phyloP scores from a whole-genome alignment of 1,140 invertebrate species.

The Semibalanus balanoides region DNA sequence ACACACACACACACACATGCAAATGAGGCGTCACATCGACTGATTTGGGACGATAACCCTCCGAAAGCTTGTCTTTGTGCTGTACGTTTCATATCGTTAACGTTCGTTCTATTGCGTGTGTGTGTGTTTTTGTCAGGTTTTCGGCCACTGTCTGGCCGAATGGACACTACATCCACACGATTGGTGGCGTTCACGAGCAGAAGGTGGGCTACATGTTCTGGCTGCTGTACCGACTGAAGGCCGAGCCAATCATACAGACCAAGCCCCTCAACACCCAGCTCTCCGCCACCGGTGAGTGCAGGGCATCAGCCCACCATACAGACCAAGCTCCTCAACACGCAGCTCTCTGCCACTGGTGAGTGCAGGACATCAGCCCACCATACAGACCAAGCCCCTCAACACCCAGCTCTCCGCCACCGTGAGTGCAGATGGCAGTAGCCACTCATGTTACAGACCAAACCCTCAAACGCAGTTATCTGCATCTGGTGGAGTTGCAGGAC shows the following conservation, averaged over 20 bases:
- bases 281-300: conserved; percentile 56
- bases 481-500: too few species aligned
- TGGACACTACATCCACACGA: conserved; percentile 73
- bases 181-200: conserved; percentile 69
- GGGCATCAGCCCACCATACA: conserved; percentile 56
- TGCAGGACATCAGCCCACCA: conserved; percentile 50
- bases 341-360: conserved; percentile 67
- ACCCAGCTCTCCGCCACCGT: conserved; percentile 68
- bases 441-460: conserved; percentile 55
- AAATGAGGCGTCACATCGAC: too few species aligned
- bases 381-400: conserved; percentile 58
- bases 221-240: conserved; percentile 61
- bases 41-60: too few species aligned
- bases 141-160: conserved; percentile 74
- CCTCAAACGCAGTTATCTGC: conserved; percentile 71
- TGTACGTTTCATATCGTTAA: too few species aligned
- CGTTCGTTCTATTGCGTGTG: too few species aligned
- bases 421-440: conserved; percentile 44
- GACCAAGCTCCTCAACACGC: conserved; percentile 61
- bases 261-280: conserved; percentile 69
- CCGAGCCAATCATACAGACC: conserved; percentile 53
- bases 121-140: conserved; percentile 44
- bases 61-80: too few species aligned
- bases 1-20: too few species aligned
- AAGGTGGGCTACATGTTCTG: conserved; percentile 77